A percentile compares a stretch with the other conserved stretches of the same genome.
Conservation (phyloP, 2,888 invertebrate species). For the Ennomos quercinarius region DNA sequence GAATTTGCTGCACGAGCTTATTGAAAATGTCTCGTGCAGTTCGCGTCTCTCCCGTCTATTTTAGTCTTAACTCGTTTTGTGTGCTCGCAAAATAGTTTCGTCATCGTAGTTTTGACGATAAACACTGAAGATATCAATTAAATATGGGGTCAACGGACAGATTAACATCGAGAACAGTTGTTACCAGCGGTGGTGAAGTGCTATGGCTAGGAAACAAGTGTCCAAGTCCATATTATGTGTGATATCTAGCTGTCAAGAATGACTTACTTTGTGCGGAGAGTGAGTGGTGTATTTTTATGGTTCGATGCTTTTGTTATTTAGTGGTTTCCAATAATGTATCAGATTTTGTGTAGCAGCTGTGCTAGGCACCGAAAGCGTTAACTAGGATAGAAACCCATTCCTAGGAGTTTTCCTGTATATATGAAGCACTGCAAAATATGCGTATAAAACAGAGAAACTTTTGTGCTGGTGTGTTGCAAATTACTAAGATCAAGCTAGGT, state of each 20-base stretch:
- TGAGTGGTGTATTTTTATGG: constrained; percentile 47
- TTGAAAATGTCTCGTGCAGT: constrained; percentile 69
- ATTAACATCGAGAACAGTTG: constrained; percentile 49
- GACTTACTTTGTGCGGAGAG: constrained; percentile 67
- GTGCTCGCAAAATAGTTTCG: constrained; percentile 33
- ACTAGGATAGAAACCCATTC: too few relatives aligned
- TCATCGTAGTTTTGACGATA: constrained; percentile 38
- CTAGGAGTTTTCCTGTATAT: too few relatives aligned
- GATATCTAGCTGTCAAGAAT: constrained; percentile 49
- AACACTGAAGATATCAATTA: constrained; percentile 44
- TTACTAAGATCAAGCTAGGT: too few relatives aligned
- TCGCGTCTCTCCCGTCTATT: constrained; percentile 43
- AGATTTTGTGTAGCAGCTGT: too few relatives aligned
- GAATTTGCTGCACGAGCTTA: constrained; percentile 77
- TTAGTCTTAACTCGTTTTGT: constrained; percentile 42
- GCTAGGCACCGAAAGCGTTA: too few relatives aligned
- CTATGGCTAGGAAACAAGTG: constrained; percentile 43
- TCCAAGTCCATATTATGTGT: constrained; percentile 43
- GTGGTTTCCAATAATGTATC: constrained; percentile 3
- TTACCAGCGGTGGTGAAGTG: constrained; percentile 45
- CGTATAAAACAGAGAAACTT: too few relatives aligned
- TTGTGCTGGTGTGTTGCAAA: too few relatives aligned
- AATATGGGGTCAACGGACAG: constrained; percentile 54
- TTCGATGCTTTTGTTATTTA: background rate
- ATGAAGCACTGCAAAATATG: too few relatives aligned